Base-by-base conservation (phyloP, 2,888 invertebrate species). In the Lysandra bellargus region DNA sequence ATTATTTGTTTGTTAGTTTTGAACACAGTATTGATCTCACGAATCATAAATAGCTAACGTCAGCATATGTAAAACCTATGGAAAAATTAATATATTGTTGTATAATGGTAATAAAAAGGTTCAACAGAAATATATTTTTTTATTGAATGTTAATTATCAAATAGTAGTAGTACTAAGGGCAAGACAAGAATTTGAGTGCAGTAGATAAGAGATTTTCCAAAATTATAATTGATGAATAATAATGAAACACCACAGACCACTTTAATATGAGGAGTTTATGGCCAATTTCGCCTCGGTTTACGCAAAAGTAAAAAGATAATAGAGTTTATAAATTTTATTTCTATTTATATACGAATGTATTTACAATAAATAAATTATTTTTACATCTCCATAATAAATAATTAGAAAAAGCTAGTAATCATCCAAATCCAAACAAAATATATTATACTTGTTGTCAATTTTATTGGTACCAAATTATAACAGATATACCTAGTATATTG, bases 81-180 rank as follows among this genome's bases (percentile, higher is more conserved):
- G 75, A 76, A 76, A 61, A 76, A 76, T 75, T 76, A 76, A 76
- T 76, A 76, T 76, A 76, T 76, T 76, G 76, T 76, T 76, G 76
- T 76, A 76, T 76, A 37, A 76, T 76, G 76, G 76, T 76, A 76
- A 76, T 76, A 76, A 57, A 76, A 53, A 30, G 76, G 76, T 76
- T 76, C 76, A 53, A 76, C 17, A 76, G 30, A 76, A 33, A 37
- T 0, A 14, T 23, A 3, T 7, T 6, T 30, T 76, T 57, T 76
- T 53, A 33, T 76, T 76, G 2, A 33, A 37, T 33, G 33, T 69
- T 33, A 23, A 23, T 23, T 69, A 23, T 33, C 33, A 14, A 33
- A 14, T 69, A 69, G 61, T 69, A 69, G 61, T 17, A 7, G 23
- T 23, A 7, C 23, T 23, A n/a, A 7, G 1, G n/a, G 61, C 23